A percentile compares a stretch with the other conserved stretches of the same genome.
Evolutionary conservation across 2,888 invertebrate genomes (phyloP).

Genomic region (Plagodis dolabraria): DNA sequence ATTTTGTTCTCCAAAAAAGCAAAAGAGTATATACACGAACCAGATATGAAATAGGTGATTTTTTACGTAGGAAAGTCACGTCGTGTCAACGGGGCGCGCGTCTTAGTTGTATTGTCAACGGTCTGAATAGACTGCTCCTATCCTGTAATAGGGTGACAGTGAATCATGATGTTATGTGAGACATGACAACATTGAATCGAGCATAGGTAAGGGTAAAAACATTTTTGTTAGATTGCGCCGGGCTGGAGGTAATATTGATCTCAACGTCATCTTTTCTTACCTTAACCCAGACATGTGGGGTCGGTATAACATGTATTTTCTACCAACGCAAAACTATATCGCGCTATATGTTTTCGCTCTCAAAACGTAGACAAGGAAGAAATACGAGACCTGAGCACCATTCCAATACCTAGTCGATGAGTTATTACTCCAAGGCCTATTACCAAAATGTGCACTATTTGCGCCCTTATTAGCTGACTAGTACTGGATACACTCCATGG

Average conservation of each 20-base stretch:
- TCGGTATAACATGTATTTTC: too few relatives aligned
- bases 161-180: conserved; percentile 28
- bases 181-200: conserved; percentile 16
- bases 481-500: too few relatives aligned
- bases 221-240: neutral
- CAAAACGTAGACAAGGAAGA: too few relatives aligned
- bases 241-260: neutral
- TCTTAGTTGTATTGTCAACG: conserved; percentile 56
- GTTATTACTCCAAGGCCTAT: too few relatives aligned
- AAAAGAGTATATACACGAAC: conserved; percentile 15
- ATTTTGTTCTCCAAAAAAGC: conserved; percentile 9
- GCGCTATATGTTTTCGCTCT: too few relatives aligned
- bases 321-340: too few relatives aligned
- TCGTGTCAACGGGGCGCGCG: conserved; percentile 49
- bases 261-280: neutral
- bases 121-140: conserved; percentile 56
- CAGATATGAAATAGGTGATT: conserved; percentile 35
- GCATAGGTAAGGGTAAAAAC: neutral
- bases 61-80: conserved; percentile 52
- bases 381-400: too few relatives aligned
- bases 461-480: too few relatives aligned
- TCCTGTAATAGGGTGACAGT: conserved; percentile 44
- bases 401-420: too few relatives aligned
- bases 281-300: too few relatives aligned
- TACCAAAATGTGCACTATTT: too few relatives aligned